Evolutionary conservation across 2,113 vertebrate genomes (phyloP), one percentile per base, ranked within the genome.

Genomic region (Platichthys stellatus): DNA sequence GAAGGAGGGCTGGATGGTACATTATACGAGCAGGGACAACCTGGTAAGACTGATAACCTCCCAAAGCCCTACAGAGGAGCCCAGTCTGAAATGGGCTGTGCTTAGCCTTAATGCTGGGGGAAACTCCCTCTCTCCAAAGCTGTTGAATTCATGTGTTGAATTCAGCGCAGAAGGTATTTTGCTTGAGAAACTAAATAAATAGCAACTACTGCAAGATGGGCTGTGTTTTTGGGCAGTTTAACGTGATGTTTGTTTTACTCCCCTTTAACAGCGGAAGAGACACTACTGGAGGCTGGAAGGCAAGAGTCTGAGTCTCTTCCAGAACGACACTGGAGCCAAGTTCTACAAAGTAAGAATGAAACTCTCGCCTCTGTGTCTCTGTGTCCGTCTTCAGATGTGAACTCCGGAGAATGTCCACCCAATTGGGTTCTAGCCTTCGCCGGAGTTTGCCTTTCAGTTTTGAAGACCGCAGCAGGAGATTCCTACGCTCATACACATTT

Each of bases 1-100:
- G 87, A 98, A 97, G 90, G 98, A 99, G 91, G 98, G 98, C 56
- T 99, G 98, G 98, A 99, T 99, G 98, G 98, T 99, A 86, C 98
- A 99, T 89, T 98, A 97, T 76, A 97, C 96, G 66, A 99, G 96
- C 91, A 95, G 95, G 92, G 98, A 99, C 85, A 97, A 97, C 87
- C 94, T 99, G 96, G 98, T 99, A 87, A 96, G 97, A 95, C 38
- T 82, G 76, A 85, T 72, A 82, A 74, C 74, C 65, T 43, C 60
- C 62, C 63, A 81, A 70, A 61, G 75, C 17, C 70, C 68, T 78
- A 67, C 72, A 82, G 61, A 82, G 65, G 61, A 82, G 65, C 74
- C 59, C 61, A 69, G 63, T 69, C 70, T 71, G 71, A 84, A 79
- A 75, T 72, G 72, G 63, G 35, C 75, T 81, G 51, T 43, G 72